Conservation (phyloP, 1,140 invertebrate species). For the Aphidius ervi region DNA sequence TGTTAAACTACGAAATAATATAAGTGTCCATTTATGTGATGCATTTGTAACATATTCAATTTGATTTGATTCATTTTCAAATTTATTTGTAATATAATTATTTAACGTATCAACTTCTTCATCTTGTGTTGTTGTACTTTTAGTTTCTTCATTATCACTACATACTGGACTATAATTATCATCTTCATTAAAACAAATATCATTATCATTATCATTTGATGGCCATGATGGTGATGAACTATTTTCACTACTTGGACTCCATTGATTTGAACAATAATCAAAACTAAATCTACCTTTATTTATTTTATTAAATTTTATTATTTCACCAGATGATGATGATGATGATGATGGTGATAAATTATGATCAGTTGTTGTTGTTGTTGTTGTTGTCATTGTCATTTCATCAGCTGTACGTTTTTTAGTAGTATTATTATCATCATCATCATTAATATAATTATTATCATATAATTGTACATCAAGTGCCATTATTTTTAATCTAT, state of each 20-base stretch:
- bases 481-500: slow-evolving; percentile 36
- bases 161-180: slow-evolving; percentile 50
- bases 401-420: slow-evolving; percentile 34
- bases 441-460: slow-evolving; percentile 12
- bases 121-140: slow-evolving; percentile 29
- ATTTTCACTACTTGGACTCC: slow-evolving; percentile 39
- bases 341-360: too few species aligned
- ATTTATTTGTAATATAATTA: slow-evolving; percentile 30
- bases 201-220: slow-evolving; percentile 28
- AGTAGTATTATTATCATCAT: slow-evolving; percentile 21
- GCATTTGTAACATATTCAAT: slow-evolving; percentile 24
- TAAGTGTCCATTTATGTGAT: slow-evolving; percentile 33
- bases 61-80: slow-evolving; percentile 18
- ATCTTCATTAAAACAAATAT: slow-evolving; percentile 27
- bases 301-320: slow-evolving; percentile 31
- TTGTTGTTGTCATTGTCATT: slow-evolving; percentile 20
- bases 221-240: slow-evolving; percentile 34
- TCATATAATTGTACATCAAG: slow-evolving; percentile 15
- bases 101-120: slow-evolving; percentile 35
- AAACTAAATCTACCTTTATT: slow-evolving; percentile 36
- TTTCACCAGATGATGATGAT: slow-evolving; percentile 1
- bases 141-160: slow-evolving; percentile 38
- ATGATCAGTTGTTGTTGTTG: too few species aligned
- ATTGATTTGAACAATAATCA: slow-evolving; percentile 42
- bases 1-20: slow-evolving; percentile 37